Base-by-base conservation (phyloP, 2,888 invertebrate genomes). In the Caradrina clavipalpis region DNA sequence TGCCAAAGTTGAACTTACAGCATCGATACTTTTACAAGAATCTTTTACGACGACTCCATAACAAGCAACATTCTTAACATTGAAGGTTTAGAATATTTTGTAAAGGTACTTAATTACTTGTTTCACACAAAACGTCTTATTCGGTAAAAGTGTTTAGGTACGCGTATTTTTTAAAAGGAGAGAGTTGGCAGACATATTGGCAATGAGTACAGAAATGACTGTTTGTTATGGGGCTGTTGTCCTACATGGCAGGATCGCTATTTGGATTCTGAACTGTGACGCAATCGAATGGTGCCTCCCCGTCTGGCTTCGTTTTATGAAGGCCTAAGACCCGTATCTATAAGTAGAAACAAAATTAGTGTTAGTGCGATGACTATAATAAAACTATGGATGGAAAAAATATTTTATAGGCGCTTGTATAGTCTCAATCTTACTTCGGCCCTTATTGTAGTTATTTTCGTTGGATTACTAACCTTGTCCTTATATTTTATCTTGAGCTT, bases 221-320 rank as follows among this genome's bases (percentile, higher is more conserved):
- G 49, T 74, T 86, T 82, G 86, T 88, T 89, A 89, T 89, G 89
- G 83, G 89, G 85, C 86, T 88, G 86, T 88, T 89, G 89, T 87
- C 86, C 86, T 87, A 87, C 83, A 87, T 89, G 82, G 83, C 74
- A 83, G 85, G 85, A 87, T 87, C 79, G 84, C 69, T 85, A 85
- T 86, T 80, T 84, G 80, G 79, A 80, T 82, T 78, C 78, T 69
- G 75, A 78, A 67, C 69, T 69, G 78, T 82, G 81, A 85, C 80
- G 78, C 87, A 91, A 90, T 79, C 77, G 68, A 70, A 73, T 82
- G 93, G 93, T 87, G 93, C 90, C 93, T 74, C 77, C 75, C 79
- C 85, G 93, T 93, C 93, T 94, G 85, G 87, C 81, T 83, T 83
- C 79, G 64, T 84, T 82, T 82, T 83, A 83, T 83, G 80, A 72